Base-by-base conservation (phyloP, 92 coral and sea anemone species). In the Porites rus region DNA sequence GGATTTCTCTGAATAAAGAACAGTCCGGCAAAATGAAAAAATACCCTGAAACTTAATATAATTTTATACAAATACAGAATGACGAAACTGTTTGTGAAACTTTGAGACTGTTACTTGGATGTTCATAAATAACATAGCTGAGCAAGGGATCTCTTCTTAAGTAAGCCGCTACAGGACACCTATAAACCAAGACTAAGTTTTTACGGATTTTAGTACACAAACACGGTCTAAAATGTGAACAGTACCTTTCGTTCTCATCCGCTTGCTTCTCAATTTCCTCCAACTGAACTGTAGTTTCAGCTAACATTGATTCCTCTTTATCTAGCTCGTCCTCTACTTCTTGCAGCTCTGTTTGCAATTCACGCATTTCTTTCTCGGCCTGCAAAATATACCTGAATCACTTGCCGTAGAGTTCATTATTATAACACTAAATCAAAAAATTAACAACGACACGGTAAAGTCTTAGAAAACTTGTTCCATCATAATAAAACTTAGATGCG, bases 241-340 rank as follows among this genome's bases (percentile, higher is more conserved):
- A 18, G 70, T 24, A 97, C 98, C 99, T 89, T 77, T 95, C 99
- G 65, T 95, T 97, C 80, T 97, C 99, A 54, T 97, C 99, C 19
- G 98, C 97, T 82, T 88, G 93, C 72, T 89, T 87, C 84, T 97
- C 99, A 25, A 95, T 94, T 20, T 88, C 87, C 24, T 89, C 85
- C 11, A 97, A 89, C 69, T 90, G 84, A 74, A 75, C 81, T 63
- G 59, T 76, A 8, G 90, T 87, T 17, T 93, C 97, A 58, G 99
- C 96, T 59, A 97, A 90, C 17, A 89, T 84, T 11, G 99, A 97
- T 92, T 97, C 99, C 4, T 94, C 94, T 10, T 96, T 92, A 69
- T 97, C 99, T 24, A 97, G 80, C 52, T 97, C 96, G 46, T 97
- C 99, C 76, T 97, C 99, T 51, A 95, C 87, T 59, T 90, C 87